Evolutionary conservation across 1,140 invertebrate genomes (phyloP), one percentile per base, ranked within the genome.

Genomic region (Popillia japonica): DNA sequence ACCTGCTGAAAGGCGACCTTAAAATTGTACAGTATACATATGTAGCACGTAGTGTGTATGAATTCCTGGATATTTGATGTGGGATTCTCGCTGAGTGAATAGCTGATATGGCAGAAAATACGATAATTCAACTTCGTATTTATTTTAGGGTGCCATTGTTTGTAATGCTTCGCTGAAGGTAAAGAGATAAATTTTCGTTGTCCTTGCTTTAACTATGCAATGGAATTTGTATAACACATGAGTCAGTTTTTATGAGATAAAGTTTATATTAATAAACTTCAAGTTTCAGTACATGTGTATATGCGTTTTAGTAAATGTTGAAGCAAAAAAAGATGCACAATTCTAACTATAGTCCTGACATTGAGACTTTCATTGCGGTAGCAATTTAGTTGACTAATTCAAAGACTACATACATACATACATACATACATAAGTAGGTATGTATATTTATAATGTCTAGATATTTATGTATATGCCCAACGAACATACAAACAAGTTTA

Each of bases 71-170:
- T 68, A 68, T 64, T 6, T 22, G 17, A 68, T 20, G 61, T 14
- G 9, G 22, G 22, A 22, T 61, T 61, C n/a, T 68, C 22, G 61
- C 59, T 27, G 61, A 68, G 22, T 34, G 17, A 68, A 68, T 22
- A 27, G 27, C 27, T 68, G 22, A 68, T 68, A 22, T 34, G 20
- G 22, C 61, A 22, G 20, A 68, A 27, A 14, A 68, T 27, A 68
- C 22, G 22, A 14, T 68, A 68, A 68, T 68, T 23, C 61, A 22
- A 68, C 61, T 22, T 68, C 22, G 61, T 68, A 22, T 68, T 68
- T 68, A 68, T 68, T 68, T 68, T 34, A 27, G 22, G 61, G 22
- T 22, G 11, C 22, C 61, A 22, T 22, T 68, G 22, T 68, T 68
- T 68, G 61, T 20, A 68, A 22, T 22, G 7, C 61, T 68, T 22